Evolutionary conservation across 2,888 invertebrate species (phyloP), one percentile per base, ranked within the genome.

Genomic region (Harpalus rubripes): DNA sequence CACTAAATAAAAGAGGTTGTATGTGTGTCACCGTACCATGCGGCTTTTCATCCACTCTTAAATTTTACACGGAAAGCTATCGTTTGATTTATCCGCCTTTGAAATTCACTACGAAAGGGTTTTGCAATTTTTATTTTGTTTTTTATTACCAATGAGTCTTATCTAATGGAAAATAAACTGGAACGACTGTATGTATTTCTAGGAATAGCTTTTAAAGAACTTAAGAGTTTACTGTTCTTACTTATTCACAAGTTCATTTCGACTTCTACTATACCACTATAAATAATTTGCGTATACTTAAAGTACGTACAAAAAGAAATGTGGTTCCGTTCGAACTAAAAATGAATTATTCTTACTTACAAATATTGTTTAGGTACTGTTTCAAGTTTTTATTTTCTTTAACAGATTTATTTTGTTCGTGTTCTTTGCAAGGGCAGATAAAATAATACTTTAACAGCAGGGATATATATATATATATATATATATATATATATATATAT

Each of bases 1-100:
- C 80, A 80, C 80, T 61, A 80, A 80, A 80, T 80, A 80, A 61
- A 80, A 80, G 80, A 59, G 80, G 39, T 61, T 80, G 61, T 59
- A 61, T 61, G 61, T 59, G 80, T 80, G 80, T 80, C 80, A 61
- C 80, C 61, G 61, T 59, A 32, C 41, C 61, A 10, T 5, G 59
- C 15, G 39, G 58, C 58, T 58, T 76, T 78, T 80, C 61, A 61
- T 32, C 61, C 44, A 61, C 61, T 32, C 61, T 78, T 78, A 78
- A 78, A 78, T 78, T 58, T 78, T 58, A 58, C 58, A 58, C 58
- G 32, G 58, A 22, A 58, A 78, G 56, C 78, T 78, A 58, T 58
- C 58, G 58, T 78, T 56, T 78, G 78, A 78, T 78, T 78, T 58
- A 78, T 78, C 26, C 56, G 15, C 52, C 56, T 74, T 52, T 74